phyloP scores from a whole-genome alignment of 1,140 invertebrate genomes.

The Paralvinella palmiformis region DNA sequence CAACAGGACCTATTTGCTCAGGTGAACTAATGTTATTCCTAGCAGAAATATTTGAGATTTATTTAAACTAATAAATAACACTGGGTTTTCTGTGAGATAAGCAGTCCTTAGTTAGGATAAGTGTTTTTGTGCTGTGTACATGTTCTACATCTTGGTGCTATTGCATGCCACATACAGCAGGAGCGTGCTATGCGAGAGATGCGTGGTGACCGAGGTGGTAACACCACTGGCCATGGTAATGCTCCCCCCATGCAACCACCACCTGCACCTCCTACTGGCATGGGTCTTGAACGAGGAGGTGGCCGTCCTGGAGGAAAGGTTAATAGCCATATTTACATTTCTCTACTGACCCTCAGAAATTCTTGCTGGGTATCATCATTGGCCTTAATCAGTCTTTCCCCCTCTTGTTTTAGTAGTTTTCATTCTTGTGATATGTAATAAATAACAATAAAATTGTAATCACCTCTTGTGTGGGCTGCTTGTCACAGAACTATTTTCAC shows the following conservation, averaged over 20 bases:
- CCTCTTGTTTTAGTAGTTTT: too few relatives aligned
- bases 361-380: too few relatives aligned
- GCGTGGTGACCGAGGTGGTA: constrained; percentile 8
- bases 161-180: constrained; percentile 40
- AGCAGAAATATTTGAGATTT: constrained; percentile 3
- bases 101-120: background rate
- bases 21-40: constrained; percentile 8
- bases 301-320: background rate
- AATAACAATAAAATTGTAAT: too few relatives aligned
- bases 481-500: too few relatives aligned
- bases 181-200: constrained; percentile 52
- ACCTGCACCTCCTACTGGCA: constrained; percentile 30
- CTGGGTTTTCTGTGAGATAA: background rate
- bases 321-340: too few relatives aligned
- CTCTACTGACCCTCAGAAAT: too few relatives aligned
- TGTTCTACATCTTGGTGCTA: background rate
- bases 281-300: background rate
- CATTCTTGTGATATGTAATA: too few relatives aligned
- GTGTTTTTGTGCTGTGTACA: background rate
- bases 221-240: background rate
- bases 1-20: constrained; percentile 4
- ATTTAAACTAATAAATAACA: background rate
- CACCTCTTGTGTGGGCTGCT: too few relatives aligned
- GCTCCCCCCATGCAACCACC: constrained; percentile 37
- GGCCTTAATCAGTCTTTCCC: too few relatives aligned